phyloP scores from a whole-genome alignment of 2,888 invertebrate species.

The Dione vanillae region DNA sequence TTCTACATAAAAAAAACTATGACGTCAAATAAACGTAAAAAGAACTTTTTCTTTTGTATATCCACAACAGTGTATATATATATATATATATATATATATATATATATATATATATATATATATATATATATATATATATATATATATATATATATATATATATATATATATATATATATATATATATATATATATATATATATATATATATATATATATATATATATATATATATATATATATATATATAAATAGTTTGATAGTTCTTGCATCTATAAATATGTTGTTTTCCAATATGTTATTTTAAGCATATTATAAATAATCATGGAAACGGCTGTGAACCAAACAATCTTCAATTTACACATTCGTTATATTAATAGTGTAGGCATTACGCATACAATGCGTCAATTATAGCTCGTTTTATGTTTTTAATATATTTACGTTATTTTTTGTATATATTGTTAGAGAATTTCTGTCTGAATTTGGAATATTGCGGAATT shows the following conservation, averaged over 20 bases:
- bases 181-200: background rate
- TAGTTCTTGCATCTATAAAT: background rate
- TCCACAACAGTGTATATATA: background rate
- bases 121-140: background rate
- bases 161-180: background rate
- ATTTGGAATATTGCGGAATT: no score
- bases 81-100: background rate
- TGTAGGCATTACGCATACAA: background rate
- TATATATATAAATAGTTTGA: background rate
- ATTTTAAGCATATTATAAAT: conserved; percentile 4
- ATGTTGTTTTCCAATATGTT: background rate
- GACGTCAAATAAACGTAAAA: background rate
- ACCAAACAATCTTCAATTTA: background rate
- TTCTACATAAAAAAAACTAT: no score
- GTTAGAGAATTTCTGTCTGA: no score
- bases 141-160: background rate
- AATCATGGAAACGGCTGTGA: background rate
- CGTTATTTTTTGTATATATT: background rate
- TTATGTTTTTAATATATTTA: background rate
- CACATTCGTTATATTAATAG: background rate
- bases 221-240: background rate
- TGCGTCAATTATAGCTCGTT: background rate
- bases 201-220: background rate
- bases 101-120: background rate
- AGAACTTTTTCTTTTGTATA: background rate